A percentile compares a stretch with the other conserved stretches of the same genome.
Conservation (phyloP, 2,113 vertebrate genomes). For the Gasterosteus nipponicus region DNA sequence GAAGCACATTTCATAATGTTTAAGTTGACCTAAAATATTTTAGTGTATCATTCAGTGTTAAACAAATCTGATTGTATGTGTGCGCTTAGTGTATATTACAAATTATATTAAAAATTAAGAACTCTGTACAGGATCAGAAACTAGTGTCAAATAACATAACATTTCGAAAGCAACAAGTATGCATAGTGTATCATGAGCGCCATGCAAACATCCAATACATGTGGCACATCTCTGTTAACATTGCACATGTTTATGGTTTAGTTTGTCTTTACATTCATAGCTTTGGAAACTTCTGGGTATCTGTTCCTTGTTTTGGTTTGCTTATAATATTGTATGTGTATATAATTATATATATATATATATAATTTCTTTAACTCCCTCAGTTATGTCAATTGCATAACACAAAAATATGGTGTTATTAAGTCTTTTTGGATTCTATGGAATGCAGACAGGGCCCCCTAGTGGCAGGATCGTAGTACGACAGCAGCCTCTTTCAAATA, state of each 20-base stretch:
- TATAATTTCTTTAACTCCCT: neutral
- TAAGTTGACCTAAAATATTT: neutral
- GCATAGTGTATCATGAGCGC: neutral
- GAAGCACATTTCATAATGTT: neutral
- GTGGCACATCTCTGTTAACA: neutral
- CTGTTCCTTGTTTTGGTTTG: neutral
- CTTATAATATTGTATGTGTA: neutral
- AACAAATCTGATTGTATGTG: neutral
- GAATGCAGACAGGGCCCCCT: neutral
- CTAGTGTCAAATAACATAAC: neutral
- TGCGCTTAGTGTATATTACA: neutral
- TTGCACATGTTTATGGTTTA: neutral
- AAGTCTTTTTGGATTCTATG: neutral
- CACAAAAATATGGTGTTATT: neutral
- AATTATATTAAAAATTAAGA: neutral
- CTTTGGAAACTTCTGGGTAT: constrained; percentile 1
- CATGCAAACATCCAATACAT: neutral
- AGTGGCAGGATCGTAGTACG: neutral
- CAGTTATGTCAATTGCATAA: neutral
- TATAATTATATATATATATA: neutral
- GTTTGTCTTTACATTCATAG: constrained; percentile 18
- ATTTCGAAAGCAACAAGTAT: neutral
- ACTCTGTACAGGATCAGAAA: neutral
- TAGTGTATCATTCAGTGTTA: neutral
- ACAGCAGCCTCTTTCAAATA: neutral